Evolutionary conservation across 2,888 invertebrate species (phyloP).

Genomic region (Sminthurides aquaticus): DNA sequence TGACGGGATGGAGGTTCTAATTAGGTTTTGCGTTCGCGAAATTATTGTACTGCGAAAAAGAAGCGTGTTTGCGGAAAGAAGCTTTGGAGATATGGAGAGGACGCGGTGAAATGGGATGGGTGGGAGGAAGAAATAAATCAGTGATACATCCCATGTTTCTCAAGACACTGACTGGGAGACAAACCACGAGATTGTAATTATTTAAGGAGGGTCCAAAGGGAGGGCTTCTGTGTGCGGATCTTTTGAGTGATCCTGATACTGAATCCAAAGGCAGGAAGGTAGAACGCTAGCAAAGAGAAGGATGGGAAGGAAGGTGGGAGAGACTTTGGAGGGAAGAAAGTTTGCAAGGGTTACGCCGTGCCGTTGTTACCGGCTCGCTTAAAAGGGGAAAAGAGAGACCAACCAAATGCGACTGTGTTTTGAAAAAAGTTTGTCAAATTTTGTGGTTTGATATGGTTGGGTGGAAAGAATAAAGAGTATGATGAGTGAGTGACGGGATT

Average conservation of each 20-base stretch:
- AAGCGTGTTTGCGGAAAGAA: neutral
- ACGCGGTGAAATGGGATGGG: too few species aligned
- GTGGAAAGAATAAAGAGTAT: constrained; percentile 1
- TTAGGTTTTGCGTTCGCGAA: neutral
- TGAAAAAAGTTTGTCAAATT: neutral
- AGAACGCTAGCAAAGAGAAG: too few species aligned
- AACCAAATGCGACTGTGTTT: too few species aligned
- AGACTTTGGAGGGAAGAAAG: too few species aligned
- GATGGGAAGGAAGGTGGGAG: too few species aligned
- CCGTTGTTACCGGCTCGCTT: too few species aligned
- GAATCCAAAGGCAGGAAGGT: too few species aligned
- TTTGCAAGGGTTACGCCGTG: too few species aligned
- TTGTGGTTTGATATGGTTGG: neutral
- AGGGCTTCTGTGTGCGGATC: neutral
- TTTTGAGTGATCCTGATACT: too few species aligned
- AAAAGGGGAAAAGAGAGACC: too few species aligned
- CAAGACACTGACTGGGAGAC: neutral
- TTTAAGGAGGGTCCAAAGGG: neutral
- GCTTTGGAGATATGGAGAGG: too few species aligned
- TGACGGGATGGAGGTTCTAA: neutral
- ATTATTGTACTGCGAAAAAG: neutral
- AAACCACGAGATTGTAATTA: neutral
- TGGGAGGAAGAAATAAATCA: neutral
- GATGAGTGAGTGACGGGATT: neutral
- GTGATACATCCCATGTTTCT: neutral